Conservation (phyloP, 2,113 vertebrate genomes). For the Cercocebus atys region DNA sequence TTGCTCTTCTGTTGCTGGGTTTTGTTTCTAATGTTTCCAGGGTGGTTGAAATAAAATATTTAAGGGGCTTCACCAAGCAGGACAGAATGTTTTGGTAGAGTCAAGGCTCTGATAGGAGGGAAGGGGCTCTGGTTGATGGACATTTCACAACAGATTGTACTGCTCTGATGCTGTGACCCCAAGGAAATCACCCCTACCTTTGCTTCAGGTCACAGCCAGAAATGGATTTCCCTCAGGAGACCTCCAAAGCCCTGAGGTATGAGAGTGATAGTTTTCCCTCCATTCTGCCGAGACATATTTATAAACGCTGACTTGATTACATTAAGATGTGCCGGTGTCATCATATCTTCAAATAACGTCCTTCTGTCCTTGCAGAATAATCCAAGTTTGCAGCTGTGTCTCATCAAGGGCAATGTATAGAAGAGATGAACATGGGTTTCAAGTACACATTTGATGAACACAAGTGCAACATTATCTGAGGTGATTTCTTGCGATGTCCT, state of each 20-base stretch:
- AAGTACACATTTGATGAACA: not conserved
- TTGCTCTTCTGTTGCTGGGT: not conserved
- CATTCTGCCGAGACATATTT: conserved; percentile 29
- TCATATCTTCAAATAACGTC: conserved; percentile 23
- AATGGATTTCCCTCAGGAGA: not conserved
- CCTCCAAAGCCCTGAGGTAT: not conserved
- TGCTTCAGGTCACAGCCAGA: not conserved
- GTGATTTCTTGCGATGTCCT: conserved; percentile 7
- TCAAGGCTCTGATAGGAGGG: not conserved
- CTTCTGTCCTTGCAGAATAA: conserved; percentile 20
- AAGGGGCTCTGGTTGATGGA: not conserved
- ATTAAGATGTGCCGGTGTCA: conserved; percentile 46
- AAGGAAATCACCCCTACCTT: not conserved
- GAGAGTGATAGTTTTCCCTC: not conserved
- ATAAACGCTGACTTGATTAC: conserved; percentile 56
- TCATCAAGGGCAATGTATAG: conserved; percentile 47
- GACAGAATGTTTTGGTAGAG: not conserved
- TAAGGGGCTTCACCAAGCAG: not conserved
- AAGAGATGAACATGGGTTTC: conserved; percentile 33
- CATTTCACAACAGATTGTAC: not conserved
- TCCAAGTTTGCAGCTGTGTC: conserved; percentile 33
- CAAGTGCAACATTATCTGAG: not conserved
- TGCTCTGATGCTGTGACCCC: not conserved
- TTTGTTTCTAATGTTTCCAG: not conserved
- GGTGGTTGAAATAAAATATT: conserved; percentile 45